phyloP scores from a whole-genome alignment of 1,140 invertebrate genomes.

The Ditylenchus dipsaci region DNA sequence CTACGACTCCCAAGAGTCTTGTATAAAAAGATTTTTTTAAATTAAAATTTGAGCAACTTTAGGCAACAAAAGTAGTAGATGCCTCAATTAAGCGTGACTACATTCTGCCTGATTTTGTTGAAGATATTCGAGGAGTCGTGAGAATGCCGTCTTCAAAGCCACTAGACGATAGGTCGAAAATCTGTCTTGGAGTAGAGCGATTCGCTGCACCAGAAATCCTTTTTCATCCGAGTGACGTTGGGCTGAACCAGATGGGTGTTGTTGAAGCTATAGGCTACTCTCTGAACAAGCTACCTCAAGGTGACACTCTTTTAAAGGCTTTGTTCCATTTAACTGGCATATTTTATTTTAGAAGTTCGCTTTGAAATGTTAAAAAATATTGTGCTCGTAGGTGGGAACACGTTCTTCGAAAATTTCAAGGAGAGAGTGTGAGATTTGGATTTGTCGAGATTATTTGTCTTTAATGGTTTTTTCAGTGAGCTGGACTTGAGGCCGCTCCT shows the following conservation, averaged over 20 bases:
- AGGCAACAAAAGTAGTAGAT: constrained; percentile 59
- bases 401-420: constrained; percentile 69
- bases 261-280: constrained; percentile 74
- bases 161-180: constrained; percentile 14
- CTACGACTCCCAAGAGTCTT: background rate
- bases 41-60: background rate
- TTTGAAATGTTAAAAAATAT: constrained; percentile 79
- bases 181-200: constrained; percentile 71
- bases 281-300: constrained; percentile 33
- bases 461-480: constrained; percentile 18
- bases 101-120: constrained; percentile 74
- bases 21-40: background rate
- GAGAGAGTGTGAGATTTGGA: constrained; percentile 39
- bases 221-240: constrained; percentile 89
- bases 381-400: constrained; percentile 82
- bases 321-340: background rate
- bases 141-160: background rate
- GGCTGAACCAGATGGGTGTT: constrained; percentile 88
- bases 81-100: constrained; percentile 75
- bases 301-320: background rate
- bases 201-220: constrained; percentile 89
- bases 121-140: constrained; percentile 71
- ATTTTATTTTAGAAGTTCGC: constrained; percentile 64
- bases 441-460: background rate
- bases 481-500: constrained; percentile 9